These are phyloP conservation scores for Ptychadena robeensis DNA, from an alignment of 2,797 vertebrate genomes.

Conservation along the genomic window DNA sequence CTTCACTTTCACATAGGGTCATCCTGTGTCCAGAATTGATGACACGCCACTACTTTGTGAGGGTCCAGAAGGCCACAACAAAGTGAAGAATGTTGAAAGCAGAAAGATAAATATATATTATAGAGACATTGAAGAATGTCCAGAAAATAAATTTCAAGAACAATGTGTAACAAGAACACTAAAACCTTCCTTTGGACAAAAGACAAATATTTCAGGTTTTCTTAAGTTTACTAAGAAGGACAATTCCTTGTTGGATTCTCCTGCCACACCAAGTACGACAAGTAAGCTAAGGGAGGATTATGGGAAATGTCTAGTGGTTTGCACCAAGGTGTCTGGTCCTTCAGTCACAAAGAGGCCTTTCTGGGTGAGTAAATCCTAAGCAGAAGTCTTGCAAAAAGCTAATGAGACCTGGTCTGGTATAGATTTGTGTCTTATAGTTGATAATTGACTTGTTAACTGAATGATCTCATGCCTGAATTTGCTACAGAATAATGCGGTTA, in stretches of 20 bases:
- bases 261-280: background rate
- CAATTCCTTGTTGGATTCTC: background rate
- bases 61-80: too few relatives aligned
- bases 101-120: too few relatives aligned
- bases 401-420: conserved; percentile 66
- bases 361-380: conserved; percentile 42
- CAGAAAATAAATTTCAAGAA: too few relatives aligned
- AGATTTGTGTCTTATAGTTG: conserved; percentile 66
- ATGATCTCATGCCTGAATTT: conserved; percentile 40
- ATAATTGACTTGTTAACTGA: conserved; percentile 66
- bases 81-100: too few relatives aligned
- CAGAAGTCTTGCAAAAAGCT: conserved; percentile 37
- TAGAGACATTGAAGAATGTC: too few relatives aligned
- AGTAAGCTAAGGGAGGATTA: background rate
- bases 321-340: conserved; percentile 1
- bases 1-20: too few relatives aligned
- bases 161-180: too few relatives aligned
- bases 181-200: too few relatives aligned
- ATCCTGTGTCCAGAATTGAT: too few relatives aligned
- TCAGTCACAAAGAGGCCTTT: conserved; percentile 34
- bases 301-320: background rate
- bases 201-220: too few relatives aligned
- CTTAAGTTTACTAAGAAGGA: background rate
- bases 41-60: too few relatives aligned
- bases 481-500: conserved; percentile 26